phyloP scores from a whole-genome alignment of 37 sponge, comb jelly and placozoan genomes.

The Halisarca cf. caerulea region DNA sequence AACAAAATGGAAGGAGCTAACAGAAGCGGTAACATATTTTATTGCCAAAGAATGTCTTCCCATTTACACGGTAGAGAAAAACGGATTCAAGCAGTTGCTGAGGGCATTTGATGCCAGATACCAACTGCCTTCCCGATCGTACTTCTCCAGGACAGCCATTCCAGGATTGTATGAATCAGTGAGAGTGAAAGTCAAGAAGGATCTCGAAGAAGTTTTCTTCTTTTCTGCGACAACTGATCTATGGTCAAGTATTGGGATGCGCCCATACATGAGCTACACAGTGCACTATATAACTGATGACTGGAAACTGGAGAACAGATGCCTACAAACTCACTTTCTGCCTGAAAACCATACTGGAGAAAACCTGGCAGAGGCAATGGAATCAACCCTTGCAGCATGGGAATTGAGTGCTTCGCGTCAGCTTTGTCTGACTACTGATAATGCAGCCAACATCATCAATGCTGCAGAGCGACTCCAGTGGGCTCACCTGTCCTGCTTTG shows the following conservation, averaged over 20 bases:
- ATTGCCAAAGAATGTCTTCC: constrained; percentile 39
- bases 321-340: constrained; percentile 5
- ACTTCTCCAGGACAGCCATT: constrained; percentile 29
- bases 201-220: not conserved
- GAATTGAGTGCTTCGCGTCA: not conserved
- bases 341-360: constrained; percentile 35
- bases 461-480: constrained; percentile 16
- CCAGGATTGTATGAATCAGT: constrained; percentile 36
- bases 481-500: constrained; percentile 33
- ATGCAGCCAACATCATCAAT: constrained; percentile 25
- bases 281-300: constrained; percentile 36
- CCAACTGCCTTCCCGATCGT: constrained; percentile 29
- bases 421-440: constrained; percentile 38
- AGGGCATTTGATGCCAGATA: constrained; percentile 27
- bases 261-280: constrained; percentile 30
- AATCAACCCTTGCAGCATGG: constrained; percentile 18
- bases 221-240: constrained; percentile 23
- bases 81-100: constrained; percentile 14
- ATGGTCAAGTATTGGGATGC: constrained; percentile 34
- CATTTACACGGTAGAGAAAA: constrained; percentile 21
- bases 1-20: constrained; percentile 38
- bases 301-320: too few relatives aligned
- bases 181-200: not conserved
- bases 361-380: constrained; percentile 37
- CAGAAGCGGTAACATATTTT: constrained; percentile 24